These are phyloP conservation scores for Puntigrus tetrazona DNA, from an alignment of 2,113 vertebrate species.

Conservation along the genomic window DNA sequence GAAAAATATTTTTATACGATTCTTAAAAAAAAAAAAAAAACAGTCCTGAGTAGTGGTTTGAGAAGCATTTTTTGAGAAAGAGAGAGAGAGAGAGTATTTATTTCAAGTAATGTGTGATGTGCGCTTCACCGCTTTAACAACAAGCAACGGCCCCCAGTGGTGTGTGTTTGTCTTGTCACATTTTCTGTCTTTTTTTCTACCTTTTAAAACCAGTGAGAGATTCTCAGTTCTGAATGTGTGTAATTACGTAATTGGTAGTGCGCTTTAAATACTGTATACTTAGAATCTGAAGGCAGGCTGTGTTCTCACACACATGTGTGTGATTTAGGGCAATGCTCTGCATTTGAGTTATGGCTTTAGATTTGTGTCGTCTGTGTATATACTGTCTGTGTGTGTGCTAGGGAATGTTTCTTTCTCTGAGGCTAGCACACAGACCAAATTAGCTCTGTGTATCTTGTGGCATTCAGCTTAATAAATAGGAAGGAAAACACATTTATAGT, in stretches of 20 bases:
- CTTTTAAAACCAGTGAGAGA: background rate
- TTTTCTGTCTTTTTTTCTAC: background rate
- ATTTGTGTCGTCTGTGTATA: conserved; percentile 26
- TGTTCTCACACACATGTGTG: background rate
- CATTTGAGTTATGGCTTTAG: conserved; percentile 5
- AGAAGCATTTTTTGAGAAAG: background rate
- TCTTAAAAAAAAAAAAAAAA: background rate
- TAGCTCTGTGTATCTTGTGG: conserved; percentile 25
- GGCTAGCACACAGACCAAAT: conserved; percentile 13
- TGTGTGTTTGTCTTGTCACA: background rate
- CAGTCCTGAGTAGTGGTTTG: background rate
- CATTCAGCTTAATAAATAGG: conserved; percentile 23
- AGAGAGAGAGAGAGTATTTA: background rate
- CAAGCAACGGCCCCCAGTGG: background rate
- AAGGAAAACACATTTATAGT: conserved; percentile 25
- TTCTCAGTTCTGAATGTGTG: background rate
- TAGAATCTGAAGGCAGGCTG: background rate
- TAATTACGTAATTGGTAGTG: background rate
- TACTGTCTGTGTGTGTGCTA: background rate
- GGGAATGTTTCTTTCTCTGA: conserved; percentile 21
- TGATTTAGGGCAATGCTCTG: background rate
- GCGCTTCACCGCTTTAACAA: background rate
- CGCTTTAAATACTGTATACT: background rate
- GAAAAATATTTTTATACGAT: background rate
- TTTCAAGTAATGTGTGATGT: background rate